Evolutionary conservation across 35 echinoderm and acorn worm genomes (phyloP).

Genomic region (Hemicentrotus pulcherrimus): DNA sequence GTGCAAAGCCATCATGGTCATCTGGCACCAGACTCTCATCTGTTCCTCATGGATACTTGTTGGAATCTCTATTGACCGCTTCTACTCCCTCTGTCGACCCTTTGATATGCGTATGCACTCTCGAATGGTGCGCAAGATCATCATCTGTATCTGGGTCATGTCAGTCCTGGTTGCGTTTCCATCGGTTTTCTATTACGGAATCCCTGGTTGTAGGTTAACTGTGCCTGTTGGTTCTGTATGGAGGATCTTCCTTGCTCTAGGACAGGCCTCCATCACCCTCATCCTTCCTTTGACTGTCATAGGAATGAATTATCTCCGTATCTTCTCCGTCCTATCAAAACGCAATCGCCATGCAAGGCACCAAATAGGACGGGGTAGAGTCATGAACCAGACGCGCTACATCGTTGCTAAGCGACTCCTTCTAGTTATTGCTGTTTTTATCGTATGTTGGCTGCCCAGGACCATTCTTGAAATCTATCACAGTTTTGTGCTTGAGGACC

Average conservation of each 20-base stretch:
- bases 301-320: slow-evolving; percentile 70
- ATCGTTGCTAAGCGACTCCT: slow-evolving; percentile 91
- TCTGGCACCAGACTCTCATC: slow-evolving; percentile 86
- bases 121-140: slow-evolving; percentile 60
- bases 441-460: slow-evolving; percentile 88
- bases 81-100: slow-evolving; percentile 82
- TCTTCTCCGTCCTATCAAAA: slow-evolving; percentile 81
- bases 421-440: slow-evolving; percentile 86
- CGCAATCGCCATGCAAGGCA: slow-evolving; percentile 56
- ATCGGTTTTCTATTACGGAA: slow-evolving; percentile 57
- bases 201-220: slow-evolving; percentile 58
- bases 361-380: slow-evolving; percentile 40
- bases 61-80: slow-evolving; percentile 94
- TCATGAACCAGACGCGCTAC: slow-evolving; percentile 78
- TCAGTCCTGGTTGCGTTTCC: slow-evolving; percentile 75
- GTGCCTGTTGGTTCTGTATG: background rate
- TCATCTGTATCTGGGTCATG: slow-evolving; percentile 75
- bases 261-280: slow-evolving; percentile 62
- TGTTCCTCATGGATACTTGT: slow-evolving; percentile 95
- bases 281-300: slow-evolving; percentile 84
- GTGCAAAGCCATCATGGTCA: slow-evolving; percentile 76
- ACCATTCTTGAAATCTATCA: slow-evolving; percentile 80
- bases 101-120: slow-evolving; percentile 73
- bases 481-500: slow-evolving; percentile 2
- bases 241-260: slow-evolving; percentile 60